Conservation (phyloP, 2,113 vertebrate genomes). For the Eubucco bourcierii region DNA sequence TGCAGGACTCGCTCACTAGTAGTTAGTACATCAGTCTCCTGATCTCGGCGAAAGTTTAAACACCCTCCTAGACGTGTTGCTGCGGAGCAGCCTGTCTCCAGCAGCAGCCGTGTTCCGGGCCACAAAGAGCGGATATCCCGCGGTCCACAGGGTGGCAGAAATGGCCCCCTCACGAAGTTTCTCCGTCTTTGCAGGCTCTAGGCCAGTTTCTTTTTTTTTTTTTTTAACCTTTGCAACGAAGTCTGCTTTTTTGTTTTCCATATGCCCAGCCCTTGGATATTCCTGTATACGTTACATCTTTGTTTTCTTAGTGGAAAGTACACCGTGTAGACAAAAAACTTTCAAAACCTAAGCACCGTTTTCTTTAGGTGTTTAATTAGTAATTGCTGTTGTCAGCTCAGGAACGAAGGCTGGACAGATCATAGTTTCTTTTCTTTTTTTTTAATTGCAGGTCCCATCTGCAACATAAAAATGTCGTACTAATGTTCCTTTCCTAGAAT, state of each 20-base stretch:
- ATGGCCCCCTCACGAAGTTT: rapidly evolving
- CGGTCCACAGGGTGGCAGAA: rapidly evolving
- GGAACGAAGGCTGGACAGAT: not conserved
- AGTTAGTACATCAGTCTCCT: rapidly evolving
- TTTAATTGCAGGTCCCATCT: not conserved
- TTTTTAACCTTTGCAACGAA: not conserved
- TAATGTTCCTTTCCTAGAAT: not conserved
- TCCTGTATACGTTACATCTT: rapidly evolving
- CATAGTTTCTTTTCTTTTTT: not conserved
- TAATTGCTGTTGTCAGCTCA: not conserved
- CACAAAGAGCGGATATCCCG: not conserved
- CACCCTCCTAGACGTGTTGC: rapidly evolving
- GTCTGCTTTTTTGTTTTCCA: not conserved
- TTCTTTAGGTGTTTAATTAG: not conserved
- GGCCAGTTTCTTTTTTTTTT: not conserved
- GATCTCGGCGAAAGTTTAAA: rapidly evolving
- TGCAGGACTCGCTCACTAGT: no score
- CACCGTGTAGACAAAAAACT: not conserved
- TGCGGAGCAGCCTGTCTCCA: not conserved
- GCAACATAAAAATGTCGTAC: not conserved
- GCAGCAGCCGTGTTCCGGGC: not conserved
- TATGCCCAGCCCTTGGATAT: not conserved
- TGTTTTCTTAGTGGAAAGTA: not conserved
- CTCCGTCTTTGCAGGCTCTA: no score
- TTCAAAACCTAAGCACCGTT: not conserved